phyloP scores from a whole-genome alignment of 2,888 invertebrate genomes.

The Acanthopleura granulata region DNA sequence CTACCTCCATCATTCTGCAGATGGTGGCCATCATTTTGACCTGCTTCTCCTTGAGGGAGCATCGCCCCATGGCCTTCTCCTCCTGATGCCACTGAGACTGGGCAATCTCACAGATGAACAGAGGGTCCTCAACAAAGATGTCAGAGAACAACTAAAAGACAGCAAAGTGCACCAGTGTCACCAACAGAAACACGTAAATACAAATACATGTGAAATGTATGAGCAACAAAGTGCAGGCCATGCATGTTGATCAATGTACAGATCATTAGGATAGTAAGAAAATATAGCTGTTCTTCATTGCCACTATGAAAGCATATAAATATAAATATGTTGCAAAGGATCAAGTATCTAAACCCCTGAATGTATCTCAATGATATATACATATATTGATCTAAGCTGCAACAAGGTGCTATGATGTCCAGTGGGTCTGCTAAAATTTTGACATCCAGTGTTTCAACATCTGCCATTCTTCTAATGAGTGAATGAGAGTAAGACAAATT shows the following conservation, averaged over 20 bases:
- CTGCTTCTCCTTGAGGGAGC: slow-evolving; percentile 56
- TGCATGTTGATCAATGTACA: not conserved
- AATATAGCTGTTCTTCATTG: too few species aligned
- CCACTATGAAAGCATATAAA: too few species aligned
- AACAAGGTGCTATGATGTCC: too few species aligned
- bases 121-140: slow-evolving; percentile 64
- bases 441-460: too few species aligned
- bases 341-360: too few species aligned
- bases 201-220: not conserved
- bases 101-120: slow-evolving; percentile 60
- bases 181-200: not conserved
- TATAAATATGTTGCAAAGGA: too few species aligned
- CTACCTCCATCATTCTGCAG: slow-evolving; percentile 59
- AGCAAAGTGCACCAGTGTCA: slow-evolving; percentile 5
- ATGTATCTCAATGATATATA: too few species aligned
- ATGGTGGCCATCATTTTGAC: slow-evolving; percentile 49
- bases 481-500: too few species aligned
- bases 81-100: slow-evolving; percentile 46
- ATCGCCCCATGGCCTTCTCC: slow-evolving; percentile 45
- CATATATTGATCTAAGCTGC: too few species aligned
- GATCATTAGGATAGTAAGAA: not conserved
- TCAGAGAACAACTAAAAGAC: slow-evolving; percentile 61
- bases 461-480: too few species aligned
- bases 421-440: too few species aligned
- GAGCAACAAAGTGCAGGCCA: not conserved